These are phyloP conservation scores for Botrylloides violaceus DNA, from an alignment of 23 tunicate species.

Conservation along the genomic window DNA sequence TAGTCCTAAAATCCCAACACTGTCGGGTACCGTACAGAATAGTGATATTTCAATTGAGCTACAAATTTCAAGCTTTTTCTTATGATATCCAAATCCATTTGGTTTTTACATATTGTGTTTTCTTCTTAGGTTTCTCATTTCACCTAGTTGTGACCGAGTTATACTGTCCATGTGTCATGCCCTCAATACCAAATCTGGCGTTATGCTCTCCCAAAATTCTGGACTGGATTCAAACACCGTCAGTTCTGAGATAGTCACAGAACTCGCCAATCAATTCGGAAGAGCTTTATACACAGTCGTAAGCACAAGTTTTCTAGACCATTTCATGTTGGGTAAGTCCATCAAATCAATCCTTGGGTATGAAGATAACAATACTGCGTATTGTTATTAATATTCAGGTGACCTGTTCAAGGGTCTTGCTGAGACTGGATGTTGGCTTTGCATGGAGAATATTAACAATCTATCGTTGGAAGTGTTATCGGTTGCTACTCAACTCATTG, in stretches of 20 bases:
- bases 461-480: conserved; percentile 40
- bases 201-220: conserved; percentile 22
- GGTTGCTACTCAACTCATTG: conserved; percentile 68
- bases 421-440: conserved; percentile 88
- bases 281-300: conserved; percentile 59
- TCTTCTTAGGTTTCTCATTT: conserved; percentile 43
- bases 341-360: neutral
- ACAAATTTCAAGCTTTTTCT: too few species aligned
- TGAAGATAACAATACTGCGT: too few species aligned
- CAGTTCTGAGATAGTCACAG: conserved; percentile 32
- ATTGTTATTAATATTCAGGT: conserved; percentile 48
- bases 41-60: too few species aligned
- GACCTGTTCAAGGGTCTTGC: conserved; percentile 87
- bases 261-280: conserved; percentile 69
- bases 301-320: conserved; percentile 56
- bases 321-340: conserved; percentile 74
- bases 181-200: conserved; percentile 57
- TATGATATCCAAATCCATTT: too few species aligned
- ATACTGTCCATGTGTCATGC: conserved; percentile 83
- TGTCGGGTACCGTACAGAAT: too few species aligned
- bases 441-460: conserved; percentile 33
- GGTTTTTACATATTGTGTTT: too few species aligned
- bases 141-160: conserved; percentile 67
- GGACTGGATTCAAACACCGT: conserved; percentile 6
- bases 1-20: too few species aligned